Percentiles rank a stretch among this genome's conserved stretches.
Conservation (phyloP, 1,140 invertebrate species). For the Drosophila ogumai region DNA sequence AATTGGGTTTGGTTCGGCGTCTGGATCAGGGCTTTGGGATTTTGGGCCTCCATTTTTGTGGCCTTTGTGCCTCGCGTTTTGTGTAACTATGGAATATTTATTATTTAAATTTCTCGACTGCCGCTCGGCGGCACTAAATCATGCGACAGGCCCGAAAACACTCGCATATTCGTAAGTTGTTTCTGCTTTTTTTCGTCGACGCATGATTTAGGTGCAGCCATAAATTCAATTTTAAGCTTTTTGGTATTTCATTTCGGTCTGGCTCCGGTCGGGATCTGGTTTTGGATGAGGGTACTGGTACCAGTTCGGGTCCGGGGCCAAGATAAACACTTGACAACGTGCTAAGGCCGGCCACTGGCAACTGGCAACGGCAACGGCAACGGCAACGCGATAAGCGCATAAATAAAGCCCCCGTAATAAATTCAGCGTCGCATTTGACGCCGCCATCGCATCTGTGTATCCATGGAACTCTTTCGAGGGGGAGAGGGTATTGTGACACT, state of each 20-base stretch:
- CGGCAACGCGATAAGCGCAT: slow-evolving; percentile 72
- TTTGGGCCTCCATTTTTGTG: slow-evolving; percentile 56
- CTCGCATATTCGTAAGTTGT: slow-evolving; percentile 50
- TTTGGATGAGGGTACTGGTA: slow-evolving; percentile 26
- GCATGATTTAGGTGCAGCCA: slow-evolving; percentile 81
- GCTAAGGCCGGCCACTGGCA: slow-evolving; percentile 62
- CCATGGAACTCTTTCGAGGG: slow-evolving; percentile 13
- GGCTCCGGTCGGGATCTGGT: slow-evolving; percentile 38
- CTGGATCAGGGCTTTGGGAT: not conserved
- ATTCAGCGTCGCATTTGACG: slow-evolving; percentile 76
- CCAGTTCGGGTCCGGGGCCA: slow-evolving; percentile 42
- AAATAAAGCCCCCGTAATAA: slow-evolving; percentile 73
- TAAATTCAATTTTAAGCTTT: slow-evolving; percentile 82
- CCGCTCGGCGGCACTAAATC: slow-evolving; percentile 67
- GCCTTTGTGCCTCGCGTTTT: slow-evolving; percentile 42
- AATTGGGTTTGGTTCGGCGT: slow-evolving; percentile 24
- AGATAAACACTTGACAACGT: slow-evolving; percentile 82
- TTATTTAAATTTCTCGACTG: slow-evolving; percentile 78
- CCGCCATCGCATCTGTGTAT: slow-evolving; percentile 50
- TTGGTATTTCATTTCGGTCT: slow-evolving; percentile 73
- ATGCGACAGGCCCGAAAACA: slow-evolving; percentile 65
- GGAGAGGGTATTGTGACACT: not conserved
- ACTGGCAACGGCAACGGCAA: slow-evolving; percentile 34
- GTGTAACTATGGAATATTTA: slow-evolving; percentile 79
- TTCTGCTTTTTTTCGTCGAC: slow-evolving; percentile 29